Evolutionary conservation across 2,888 invertebrate genomes (phyloP).

Genomic region (Limenitis camilla): DNA sequence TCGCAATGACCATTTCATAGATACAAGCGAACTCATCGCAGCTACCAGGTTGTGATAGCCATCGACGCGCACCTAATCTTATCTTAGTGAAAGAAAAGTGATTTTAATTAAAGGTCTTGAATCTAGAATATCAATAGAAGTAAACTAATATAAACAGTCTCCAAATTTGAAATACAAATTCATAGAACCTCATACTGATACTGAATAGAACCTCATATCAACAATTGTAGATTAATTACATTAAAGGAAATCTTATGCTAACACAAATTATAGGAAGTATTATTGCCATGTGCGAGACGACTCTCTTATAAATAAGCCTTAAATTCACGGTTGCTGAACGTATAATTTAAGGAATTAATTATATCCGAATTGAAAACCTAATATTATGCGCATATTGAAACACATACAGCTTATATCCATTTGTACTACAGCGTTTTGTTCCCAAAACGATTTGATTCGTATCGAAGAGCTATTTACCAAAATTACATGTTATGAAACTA

Average conservation of each 20-base stretch:
- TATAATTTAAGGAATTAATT: conserved; percentile 7
- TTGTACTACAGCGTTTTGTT: conserved; percentile 42
- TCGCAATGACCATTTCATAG: conserved; percentile 11
- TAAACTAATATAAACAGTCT: no score
- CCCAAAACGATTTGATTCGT: conserved; percentile 62
- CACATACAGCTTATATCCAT: conserved; percentile 15
- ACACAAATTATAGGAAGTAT: background rate
- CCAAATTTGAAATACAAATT: no score
- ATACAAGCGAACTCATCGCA: background rate
- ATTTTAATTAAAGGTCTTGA: no score
- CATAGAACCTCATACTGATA: no score
- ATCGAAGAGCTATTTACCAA: conserved; percentile 69
- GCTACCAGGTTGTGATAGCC: background rate
- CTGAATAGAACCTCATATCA: no score
- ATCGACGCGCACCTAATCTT: background rate
- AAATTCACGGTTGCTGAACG: background rate
- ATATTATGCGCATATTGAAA: conserved; percentile 19
- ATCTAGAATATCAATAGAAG: no score
- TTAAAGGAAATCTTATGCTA: no score
- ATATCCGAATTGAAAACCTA: conserved; percentile 17
- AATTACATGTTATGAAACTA: conserved; percentile 65
- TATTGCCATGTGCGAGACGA: background rate
- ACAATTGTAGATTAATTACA: no score
- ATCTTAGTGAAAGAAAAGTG: background rate
- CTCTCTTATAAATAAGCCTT: background rate